A percentile compares a stretch with the other conserved stretches of the same genome.
phyloP scores from a whole-genome alignment of 2,888 invertebrate species.

The Drosophila anomalata region DNA sequence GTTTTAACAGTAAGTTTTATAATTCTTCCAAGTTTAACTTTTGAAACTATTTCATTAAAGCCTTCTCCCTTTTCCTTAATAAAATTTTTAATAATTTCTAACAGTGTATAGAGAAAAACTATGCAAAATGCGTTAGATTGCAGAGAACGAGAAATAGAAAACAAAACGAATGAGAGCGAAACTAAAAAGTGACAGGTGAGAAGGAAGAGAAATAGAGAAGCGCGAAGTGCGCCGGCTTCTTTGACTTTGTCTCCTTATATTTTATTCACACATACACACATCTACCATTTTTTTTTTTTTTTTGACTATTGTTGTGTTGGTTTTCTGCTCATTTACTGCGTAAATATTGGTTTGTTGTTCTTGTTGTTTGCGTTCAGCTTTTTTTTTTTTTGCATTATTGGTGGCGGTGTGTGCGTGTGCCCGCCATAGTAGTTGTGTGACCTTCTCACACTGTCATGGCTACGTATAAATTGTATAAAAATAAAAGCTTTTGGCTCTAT shows the following conservation, averaged over 20 bases:
- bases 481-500: conserved; percentile 78
- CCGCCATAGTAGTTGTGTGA: conserved; percentile 62
- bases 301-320: conserved; percentile 18
- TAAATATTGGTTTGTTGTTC: conserved; percentile 55
- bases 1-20: no score
- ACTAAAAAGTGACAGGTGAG: conserved; percentile 19
- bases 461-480: conserved; percentile 72
- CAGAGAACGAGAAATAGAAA: conserved; percentile 3
- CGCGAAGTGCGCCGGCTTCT: conserved; percentile 66
- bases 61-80: not conserved
- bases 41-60: no score
- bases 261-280: not conserved
- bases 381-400: conserved; percentile 48
- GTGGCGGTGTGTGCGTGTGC: conserved; percentile 40
- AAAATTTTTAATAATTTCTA: conserved; percentile 26
- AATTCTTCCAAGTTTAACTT: no score
- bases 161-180: not conserved
- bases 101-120: conserved; percentile 6
- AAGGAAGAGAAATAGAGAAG: conserved; percentile 19
- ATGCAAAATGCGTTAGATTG: conserved; percentile 56
- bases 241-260: conserved; percentile 47
- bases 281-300: not conserved
- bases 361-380: conserved; percentile 46
- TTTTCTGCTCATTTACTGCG: conserved; percentile 55
- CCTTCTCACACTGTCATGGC: conserved; percentile 84